phyloP scores from a whole-genome alignment of 2,888 invertebrate genomes.

The Tortricodes alternella region DNA sequence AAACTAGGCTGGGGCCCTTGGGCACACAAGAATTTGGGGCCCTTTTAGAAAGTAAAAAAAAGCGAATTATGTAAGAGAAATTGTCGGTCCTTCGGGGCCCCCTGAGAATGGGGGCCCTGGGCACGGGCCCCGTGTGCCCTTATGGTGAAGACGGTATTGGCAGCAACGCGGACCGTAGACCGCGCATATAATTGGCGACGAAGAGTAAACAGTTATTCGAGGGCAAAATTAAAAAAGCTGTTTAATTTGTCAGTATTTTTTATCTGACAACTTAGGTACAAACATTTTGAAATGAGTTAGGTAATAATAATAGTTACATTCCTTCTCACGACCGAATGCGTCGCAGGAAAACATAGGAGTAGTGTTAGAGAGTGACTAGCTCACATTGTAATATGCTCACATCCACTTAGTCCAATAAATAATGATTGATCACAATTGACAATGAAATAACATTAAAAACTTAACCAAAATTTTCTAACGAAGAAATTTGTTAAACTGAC shows the following conservation, averaged over 20 bases:
- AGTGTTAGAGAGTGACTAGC: background rate
- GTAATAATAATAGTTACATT: background rate
- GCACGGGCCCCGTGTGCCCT: too few relatives aligned
- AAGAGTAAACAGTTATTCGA: background rate
- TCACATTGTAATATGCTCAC: background rate
- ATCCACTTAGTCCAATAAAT: background rate
- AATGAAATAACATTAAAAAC: too few relatives aligned
- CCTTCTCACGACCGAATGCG: background rate
- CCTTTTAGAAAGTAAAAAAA: too few relatives aligned
- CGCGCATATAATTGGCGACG: background rate
- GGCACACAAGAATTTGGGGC: too few relatives aligned
- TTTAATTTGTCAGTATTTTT: background rate
- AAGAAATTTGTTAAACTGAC: background rate
- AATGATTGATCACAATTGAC: background rate
- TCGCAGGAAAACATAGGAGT: background rate
- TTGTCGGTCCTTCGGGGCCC: too few relatives aligned
- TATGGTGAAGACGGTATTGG: too few relatives aligned
- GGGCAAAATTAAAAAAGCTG: background rate
- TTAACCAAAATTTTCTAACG: background rate
- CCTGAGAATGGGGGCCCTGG: too few relatives aligned
- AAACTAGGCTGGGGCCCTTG: too few relatives aligned
- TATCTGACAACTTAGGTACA: background rate
- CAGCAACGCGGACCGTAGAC: too few relatives aligned
- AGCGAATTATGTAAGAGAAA: too few relatives aligned
- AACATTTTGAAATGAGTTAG: conserved; percentile 1